Base-by-base conservation (phyloP, 1,140 invertebrate species). In the Drosophila bipectinata region DNA sequence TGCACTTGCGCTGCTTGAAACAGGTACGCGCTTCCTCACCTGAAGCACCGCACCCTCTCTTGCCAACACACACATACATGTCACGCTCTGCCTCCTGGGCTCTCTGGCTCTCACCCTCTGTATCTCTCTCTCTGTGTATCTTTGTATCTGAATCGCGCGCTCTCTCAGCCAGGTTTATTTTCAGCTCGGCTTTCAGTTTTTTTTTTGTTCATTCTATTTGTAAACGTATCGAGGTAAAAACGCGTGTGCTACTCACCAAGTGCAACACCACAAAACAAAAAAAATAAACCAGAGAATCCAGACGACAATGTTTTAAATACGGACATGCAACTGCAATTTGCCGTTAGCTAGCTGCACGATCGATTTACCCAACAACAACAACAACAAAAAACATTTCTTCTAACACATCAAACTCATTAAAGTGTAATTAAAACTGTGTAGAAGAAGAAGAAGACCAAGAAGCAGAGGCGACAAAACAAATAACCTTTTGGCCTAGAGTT, bases 1-100 rank as follows among this genome's bases (percentile, higher is more conserved):
- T 88, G 82, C 82, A 87, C 82, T 87, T 87, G 82, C 82, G 82
- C 81, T 87, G 68, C 77, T 57, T 66, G 49, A 62, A 73, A 85
- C 81, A 85, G 81, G 81, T 85, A 85, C 51, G 34, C 72, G 34
- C 72, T 45, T 44, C 48, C 41, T 59, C 12, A 44, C 59, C 59
- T 28, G 41, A 12, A 37, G 5, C 41, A 44, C 41, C 52, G 30
- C 61, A 9, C 60, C n/a, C 39, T 30, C 28, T 21, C 34, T 24
- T 56, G 51, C 37, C 5, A 32, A 59, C 34, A 28, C 47, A 30
- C 32, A 37, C 55, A 48, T 51, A n/a, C 39, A 56, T 57, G 49
- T 52, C 41, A 56, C 55, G 57, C 62, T 78, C 62, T 53, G 48
- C n/a, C 58, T 67, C 47, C 41, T 44, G 15, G 24, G 15, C 30